These are phyloP conservation scores for Schizothorax lantsangensis DNA, from an alignment of 2,797 vertebrate genomes.

Conservation along the genomic window DNA sequence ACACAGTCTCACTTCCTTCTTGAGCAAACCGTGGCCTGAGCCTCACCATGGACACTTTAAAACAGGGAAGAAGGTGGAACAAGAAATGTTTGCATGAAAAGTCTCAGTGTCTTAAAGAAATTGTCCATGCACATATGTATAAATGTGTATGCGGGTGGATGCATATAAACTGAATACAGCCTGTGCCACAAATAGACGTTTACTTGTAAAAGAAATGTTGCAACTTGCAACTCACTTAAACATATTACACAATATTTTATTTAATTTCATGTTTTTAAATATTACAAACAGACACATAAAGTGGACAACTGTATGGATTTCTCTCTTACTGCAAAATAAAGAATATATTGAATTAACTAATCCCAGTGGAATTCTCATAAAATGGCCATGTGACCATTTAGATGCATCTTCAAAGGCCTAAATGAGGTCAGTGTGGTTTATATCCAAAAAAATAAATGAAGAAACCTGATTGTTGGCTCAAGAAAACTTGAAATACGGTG, in stretches of 20 bases:
- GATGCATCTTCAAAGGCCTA: constrained; percentile 36
- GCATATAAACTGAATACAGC: background rate
- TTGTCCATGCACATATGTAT: background rate
- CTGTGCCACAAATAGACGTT: background rate
- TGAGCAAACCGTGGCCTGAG: constrained; percentile 16
- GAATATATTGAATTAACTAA: constrained; percentile 14
- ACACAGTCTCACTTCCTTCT: constrained; percentile 41
- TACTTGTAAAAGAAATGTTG: background rate
- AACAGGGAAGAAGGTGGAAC: background rate
- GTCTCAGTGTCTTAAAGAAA: background rate
- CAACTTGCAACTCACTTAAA: background rate
- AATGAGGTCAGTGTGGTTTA: constrained; percentile 22
- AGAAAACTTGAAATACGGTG: background rate
- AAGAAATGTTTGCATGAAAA: constrained; percentile 10
- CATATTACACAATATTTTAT: background rate
- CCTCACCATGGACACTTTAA: constrained; percentile 27
- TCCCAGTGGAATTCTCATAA: constrained; percentile 29
- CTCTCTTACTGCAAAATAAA: constrained; percentile 3
- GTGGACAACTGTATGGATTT: background rate
- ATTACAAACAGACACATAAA: background rate
- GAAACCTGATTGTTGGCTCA: constrained; percentile 2
- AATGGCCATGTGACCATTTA: background rate
- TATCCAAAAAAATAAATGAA: constrained; percentile 25
- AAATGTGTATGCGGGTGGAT: constrained; percentile 10
- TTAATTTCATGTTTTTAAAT: background rate